These are phyloP conservation scores for Hesperia comma DNA, from an alignment of 2,888 invertebrate genomes.

Conservation along the genomic window DNA sequence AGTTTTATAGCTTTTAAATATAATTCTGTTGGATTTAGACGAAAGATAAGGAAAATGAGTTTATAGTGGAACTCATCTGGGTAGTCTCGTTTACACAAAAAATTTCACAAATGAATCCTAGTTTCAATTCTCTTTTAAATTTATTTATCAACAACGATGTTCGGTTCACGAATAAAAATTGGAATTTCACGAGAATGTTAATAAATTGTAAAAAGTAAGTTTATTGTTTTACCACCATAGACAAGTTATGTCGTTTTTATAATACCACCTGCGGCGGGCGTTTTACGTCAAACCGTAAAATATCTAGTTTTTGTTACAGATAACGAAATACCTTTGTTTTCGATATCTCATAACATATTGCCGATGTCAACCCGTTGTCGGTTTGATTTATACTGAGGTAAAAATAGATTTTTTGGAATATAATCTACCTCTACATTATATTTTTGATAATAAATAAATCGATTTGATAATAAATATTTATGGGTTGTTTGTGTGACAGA, in stretches of 20 bases:
- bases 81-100: no score
- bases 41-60: no score
- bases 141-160: slow-evolving; percentile 1
- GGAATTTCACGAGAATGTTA: slow-evolving; percentile 30
- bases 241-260: slow-evolving; percentile 58
- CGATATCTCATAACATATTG: slow-evolving; percentile 48
- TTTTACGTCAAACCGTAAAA: slow-evolving; percentile 55
- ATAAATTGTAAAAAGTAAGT: slow-evolving; percentile 39
- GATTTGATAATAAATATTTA: no score
- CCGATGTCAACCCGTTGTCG: slow-evolving; percentile 59
- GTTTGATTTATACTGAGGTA: slow-evolving; percentile 53
- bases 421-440: background rate
- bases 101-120: no score
- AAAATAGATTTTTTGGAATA: slow-evolving; percentile 1
- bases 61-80: no score
- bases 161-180: background rate
- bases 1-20: background rate
- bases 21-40: no score
- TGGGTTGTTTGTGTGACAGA: no score
- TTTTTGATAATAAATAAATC: no score
- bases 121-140: no score
- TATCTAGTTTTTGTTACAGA: slow-evolving; percentile 52
- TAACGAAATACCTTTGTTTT: slow-evolving; percentile 58
- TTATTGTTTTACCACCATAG: slow-evolving; percentile 56
- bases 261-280: slow-evolving; percentile 65